Percentiles rank a stretch among this genome's conserved stretches.
phyloP scores from a whole-genome alignment of 2,797 vertebrate species.

The Tympanoctomys barrerae region DNA sequence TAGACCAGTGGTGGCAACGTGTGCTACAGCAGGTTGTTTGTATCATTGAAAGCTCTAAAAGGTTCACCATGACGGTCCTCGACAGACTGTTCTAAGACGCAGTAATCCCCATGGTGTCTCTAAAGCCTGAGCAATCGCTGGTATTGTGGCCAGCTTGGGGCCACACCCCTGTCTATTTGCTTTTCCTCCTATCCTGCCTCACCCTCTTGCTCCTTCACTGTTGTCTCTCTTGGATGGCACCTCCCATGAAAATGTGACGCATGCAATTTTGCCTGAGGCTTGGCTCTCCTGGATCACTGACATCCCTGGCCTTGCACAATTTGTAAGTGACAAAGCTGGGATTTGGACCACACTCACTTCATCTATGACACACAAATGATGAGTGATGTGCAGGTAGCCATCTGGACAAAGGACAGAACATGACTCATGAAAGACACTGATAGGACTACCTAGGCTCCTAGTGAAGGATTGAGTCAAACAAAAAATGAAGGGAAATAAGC shows the following conservation, averaged over 20 bases:
- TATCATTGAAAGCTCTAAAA: neutral
- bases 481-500: neutral
- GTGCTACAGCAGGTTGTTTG: neutral
- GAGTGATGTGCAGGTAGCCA: neutral
- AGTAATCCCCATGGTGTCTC: neutral
- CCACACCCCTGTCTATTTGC: neutral
- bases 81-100: neutral
- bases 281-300: neutral
- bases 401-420: neutral
- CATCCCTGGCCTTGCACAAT: neutral
- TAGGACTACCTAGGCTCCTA: neutral
- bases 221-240: neutral
- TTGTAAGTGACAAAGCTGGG: neutral
- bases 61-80: neutral
- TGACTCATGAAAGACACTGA: neutral
- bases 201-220: neutral
- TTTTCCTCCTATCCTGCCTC: neutral
- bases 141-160: neutral
- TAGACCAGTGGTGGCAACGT: neutral
- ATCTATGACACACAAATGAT: neutral
- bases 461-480: neutral
- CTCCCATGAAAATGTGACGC: neutral
- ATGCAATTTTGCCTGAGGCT: neutral
- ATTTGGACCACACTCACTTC: neutral
- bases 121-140: neutral